Conservation (phyloP, 2,113 vertebrate genomes). For the Lamprotornis superbus region DNA sequence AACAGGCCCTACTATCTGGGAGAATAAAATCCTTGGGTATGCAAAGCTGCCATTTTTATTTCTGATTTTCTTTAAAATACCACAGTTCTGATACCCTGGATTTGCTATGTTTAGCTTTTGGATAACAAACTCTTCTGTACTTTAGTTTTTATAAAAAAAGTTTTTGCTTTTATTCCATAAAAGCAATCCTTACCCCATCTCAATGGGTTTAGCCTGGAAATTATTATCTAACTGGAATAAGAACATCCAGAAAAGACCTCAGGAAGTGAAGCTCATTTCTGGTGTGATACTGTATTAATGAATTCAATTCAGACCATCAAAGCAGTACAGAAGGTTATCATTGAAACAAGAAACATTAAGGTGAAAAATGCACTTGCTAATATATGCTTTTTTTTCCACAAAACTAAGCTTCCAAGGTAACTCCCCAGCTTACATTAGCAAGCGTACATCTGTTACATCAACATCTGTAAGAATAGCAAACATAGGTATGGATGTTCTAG, state of each 20-base stretch:
- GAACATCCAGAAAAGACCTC: neutral
- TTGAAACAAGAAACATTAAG: neutral
- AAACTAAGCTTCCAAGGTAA: neutral
- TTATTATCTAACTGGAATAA: neutral
- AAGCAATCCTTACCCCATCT: neutral
- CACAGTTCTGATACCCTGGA: neutral
- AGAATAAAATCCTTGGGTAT: neutral
- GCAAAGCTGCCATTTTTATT: neutral
- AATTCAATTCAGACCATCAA: neutral
- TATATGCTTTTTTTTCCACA: neutral
- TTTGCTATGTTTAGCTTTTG: neutral
- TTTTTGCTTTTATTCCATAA: neutral
- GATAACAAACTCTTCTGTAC: neutral
- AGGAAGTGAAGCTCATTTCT: neutral
- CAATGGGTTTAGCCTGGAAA: neutral
- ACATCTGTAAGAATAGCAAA: neutral
- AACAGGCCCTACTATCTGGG: neutral
- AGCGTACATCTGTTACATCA: neutral
- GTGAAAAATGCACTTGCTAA: neutral
- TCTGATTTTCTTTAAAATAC: neutral
- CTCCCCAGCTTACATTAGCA: neutral
- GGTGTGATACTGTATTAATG: neutral
- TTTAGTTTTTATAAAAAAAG: fast-evolving
- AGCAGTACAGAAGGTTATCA: neutral
- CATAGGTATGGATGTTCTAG: neutral